Base-by-base conservation (phyloP, 2,888 invertebrate species). In the Malthinus flaveolus region DNA sequence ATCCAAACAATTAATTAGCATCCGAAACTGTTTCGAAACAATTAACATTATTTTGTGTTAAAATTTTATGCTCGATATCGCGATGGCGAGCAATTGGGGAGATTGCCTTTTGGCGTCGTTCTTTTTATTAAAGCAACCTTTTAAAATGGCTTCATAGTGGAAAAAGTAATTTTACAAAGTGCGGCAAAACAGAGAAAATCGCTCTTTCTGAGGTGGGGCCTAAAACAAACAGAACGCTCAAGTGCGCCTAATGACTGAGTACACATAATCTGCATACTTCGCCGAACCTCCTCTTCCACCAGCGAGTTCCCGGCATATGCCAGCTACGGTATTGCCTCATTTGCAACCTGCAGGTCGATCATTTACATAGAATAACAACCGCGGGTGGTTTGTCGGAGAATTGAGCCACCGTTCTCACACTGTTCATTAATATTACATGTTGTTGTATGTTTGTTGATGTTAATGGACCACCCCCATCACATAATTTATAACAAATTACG, bases 311-410 rank as follows among this genome's bases (percentile, higher is more conserved):
- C 64, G 62, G 68, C 71, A 69, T 68, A 69, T 69, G 70, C 68
- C 64, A 56, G 63, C 51, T 47, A 64, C 67, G 66, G 68, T 68
- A 70, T 71, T 71, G 73, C 72, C 74, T 76, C 73, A 76, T 77
- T 77, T 76, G 75, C 75, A 76, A 76, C 73, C 73, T 73, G 71
- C 74, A 73, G 75, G 73, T 75, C 74, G 73, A 71, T 72, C 73
- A 76, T 75, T 74, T 71, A 72, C 76, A 76, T 76, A 76, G 72
- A 76, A 75, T 75, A 76, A 76, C 75, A 76, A 69, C 71, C 72
- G 67, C 65, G 64, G 72, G 73, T 66, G 72, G 72, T 73, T 72
- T 70, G 72, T 69, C 66, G 64, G 70, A 66, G 68, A 68, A 68
- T 68, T 64, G 63, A 67, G 65, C 65, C 64, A 64, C 62, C 64